phyloP scores from a whole-genome alignment of 2,113 vertebrate species.

The Tupaia tana region DNA sequence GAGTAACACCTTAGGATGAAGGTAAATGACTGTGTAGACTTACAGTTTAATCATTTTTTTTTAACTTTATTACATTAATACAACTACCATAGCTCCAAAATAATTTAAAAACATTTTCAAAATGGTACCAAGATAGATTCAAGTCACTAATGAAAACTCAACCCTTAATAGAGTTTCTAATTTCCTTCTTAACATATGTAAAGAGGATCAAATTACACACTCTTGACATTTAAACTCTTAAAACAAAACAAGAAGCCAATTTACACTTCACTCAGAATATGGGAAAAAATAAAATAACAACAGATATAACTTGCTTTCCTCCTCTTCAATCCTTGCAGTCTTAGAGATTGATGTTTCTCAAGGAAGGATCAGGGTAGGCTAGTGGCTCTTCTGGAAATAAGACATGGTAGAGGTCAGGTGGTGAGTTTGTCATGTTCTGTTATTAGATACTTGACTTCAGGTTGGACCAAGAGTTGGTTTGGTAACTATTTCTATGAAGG shows the following conservation, averaged over 20 bases:
- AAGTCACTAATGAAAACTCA: slow-evolving; percentile 54
- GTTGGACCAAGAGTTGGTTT: not conserved
- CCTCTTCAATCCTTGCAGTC: not conserved
- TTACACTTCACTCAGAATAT: slow-evolving; percentile 58
- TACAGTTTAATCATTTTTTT: not conserved
- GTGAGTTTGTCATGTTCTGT: not conserved
- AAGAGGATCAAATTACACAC: slow-evolving; percentile 61
- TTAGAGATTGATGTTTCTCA: not conserved
- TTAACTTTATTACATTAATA: slow-evolving; percentile 3
- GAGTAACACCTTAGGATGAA: not conserved
- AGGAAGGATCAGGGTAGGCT: not conserved
- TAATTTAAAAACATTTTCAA: slow-evolving; percentile 1
- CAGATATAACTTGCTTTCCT: not conserved
- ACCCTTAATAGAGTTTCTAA: slow-evolving; percentile 23
- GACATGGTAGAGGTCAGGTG: not conserved
- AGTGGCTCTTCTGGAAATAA: not conserved
- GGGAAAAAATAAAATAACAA: not conserved
- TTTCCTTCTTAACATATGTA: slow-evolving; percentile 71
- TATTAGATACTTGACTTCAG: not conserved
- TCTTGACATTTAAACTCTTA: slow-evolving; percentile 68
- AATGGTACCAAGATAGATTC: not conserved
- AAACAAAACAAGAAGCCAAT: slow-evolving; percentile 68
- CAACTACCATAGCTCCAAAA: slow-evolving; percentile 15
- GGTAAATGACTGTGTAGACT: not conserved
- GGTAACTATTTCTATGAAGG: not conserved